phyloP scores from a whole-genome alignment of 2,888 invertebrate genomes.

The Torymus tubicola region DNA sequence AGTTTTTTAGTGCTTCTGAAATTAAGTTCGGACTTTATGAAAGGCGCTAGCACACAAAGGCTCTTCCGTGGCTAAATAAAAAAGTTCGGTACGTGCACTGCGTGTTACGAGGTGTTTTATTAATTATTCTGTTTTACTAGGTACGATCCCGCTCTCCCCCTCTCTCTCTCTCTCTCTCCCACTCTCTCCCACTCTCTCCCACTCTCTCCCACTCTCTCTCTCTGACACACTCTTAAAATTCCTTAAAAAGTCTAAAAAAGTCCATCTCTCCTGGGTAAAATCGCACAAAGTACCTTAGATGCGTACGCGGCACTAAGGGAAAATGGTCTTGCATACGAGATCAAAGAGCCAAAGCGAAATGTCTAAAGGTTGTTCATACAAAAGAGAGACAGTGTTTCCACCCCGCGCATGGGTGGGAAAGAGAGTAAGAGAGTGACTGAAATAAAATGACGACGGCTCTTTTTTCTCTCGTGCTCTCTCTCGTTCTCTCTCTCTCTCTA shows the following conservation, averaged over 20 bases:
- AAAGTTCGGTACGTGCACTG: constrained; percentile 6
- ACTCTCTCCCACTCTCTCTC: too few relatives aligned
- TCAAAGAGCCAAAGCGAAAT: constrained; percentile 48
- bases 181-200: too few relatives aligned
- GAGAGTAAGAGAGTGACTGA: constrained; percentile 18
- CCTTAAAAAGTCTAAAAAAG: constrained; percentile 21
- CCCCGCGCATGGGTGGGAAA: not conserved
- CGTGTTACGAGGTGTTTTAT: constrained; percentile 40
- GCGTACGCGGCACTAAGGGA: constrained; percentile 21
- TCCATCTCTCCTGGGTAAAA: constrained; percentile 31
- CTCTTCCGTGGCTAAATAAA: constrained; percentile 2
- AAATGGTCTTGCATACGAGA: constrained; percentile 53
- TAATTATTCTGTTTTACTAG: constrained; percentile 50
- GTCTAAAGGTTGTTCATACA: constrained; percentile 48
- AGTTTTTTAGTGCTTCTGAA: constrained; percentile 10
- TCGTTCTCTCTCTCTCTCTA: not conserved
- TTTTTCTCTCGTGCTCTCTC: not conserved
- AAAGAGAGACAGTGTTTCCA: constrained; percentile 16
- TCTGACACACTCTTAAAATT: not conserved
- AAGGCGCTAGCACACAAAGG: constrained; percentile 10
- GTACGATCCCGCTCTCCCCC: not conserved
- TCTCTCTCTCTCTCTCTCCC: too few relatives aligned
- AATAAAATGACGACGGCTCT: constrained; percentile 44
- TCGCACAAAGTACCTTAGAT: constrained; percentile 43
- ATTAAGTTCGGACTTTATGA: constrained; percentile 33